These are phyloP conservation scores for Rana temporaria DNA, from an alignment of 2,113 vertebrate species.

Conservation along the genomic window DNA sequence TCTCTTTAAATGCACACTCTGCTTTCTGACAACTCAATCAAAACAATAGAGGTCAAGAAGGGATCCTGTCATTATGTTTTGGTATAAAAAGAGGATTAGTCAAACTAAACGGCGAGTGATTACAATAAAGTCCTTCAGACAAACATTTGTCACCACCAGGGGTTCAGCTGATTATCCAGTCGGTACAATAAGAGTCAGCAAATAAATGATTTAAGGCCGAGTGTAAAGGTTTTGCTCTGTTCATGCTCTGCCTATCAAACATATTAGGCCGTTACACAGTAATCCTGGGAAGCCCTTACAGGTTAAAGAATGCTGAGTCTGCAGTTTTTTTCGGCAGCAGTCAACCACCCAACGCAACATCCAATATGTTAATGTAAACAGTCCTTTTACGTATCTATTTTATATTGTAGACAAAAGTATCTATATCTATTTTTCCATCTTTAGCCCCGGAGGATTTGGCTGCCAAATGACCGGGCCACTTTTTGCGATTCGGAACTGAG, in stretches of 20 bases:
- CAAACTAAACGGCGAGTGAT: slow-evolving; percentile 22
- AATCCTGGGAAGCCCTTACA: not conserved
- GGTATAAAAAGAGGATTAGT: slow-evolving; percentile 41
- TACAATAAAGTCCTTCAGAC: slow-evolving; percentile 63
- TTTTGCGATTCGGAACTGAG: no score
- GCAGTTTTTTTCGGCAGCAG: no score
- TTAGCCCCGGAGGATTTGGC: no score
- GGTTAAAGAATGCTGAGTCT: slow-evolving; percentile 2
- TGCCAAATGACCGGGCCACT: no score
- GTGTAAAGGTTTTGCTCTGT: not conserved
- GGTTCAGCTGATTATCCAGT: slow-evolving; percentile 58
- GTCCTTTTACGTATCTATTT: no score
- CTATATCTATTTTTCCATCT: no score
- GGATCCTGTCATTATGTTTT: slow-evolving; percentile 36
- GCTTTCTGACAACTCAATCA: slow-evolving; percentile 36
- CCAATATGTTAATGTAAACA: no score
- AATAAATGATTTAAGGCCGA: slow-evolving; percentile 53
- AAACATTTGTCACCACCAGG: slow-evolving; percentile 67
- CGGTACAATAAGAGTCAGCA: slow-evolving; percentile 65
- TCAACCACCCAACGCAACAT: no score
- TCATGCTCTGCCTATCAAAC: slow-evolving; percentile 33
- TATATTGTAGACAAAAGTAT: no score
- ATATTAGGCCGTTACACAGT: slow-evolving; percentile 34
- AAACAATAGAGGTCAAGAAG: slow-evolving; percentile 44
- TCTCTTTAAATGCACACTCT: slow-evolving; percentile 15